A percentile compares a stretch with the other conserved stretches of the same genome.
These are phyloP conservation scores for Xestia xanthographa DNA, from an alignment of 2,888 invertebrate species.

Conservation along the genomic window DNA sequence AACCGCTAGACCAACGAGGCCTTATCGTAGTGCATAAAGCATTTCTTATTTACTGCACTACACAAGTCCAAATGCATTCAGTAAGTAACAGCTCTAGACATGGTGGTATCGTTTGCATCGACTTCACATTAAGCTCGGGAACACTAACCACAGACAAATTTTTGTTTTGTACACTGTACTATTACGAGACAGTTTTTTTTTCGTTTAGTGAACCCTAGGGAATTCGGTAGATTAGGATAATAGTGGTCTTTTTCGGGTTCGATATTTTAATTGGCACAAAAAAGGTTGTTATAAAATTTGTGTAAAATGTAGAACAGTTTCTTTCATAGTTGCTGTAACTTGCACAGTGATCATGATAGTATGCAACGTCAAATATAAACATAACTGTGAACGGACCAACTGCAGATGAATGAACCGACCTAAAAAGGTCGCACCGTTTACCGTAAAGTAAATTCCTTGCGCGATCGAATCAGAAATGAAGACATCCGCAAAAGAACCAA, in stretches of 20 bases:
- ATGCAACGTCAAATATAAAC: no score
- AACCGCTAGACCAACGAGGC: no score
- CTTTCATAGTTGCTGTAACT: no score
- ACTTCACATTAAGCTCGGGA: conserved; percentile 25
- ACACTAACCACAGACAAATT: conserved; percentile 20
- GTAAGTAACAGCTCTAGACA: conserved; percentile 24
- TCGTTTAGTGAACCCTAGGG: background rate
- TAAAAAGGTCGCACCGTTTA: no score
- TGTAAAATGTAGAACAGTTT: no score
- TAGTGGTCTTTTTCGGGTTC: background rate
- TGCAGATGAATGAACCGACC: no score
- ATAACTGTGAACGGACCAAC: no score
- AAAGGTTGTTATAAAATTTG: background rate
- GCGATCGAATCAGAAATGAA: no score
- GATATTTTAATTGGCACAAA: background rate
- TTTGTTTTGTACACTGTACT: conserved; percentile 22
- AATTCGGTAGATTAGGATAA: background rate
- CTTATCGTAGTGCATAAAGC: background rate
- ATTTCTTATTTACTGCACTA: no score
- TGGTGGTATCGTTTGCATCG: conserved; percentile 29
- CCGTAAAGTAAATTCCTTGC: no score
- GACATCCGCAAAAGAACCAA: no score
- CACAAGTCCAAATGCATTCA: background rate
- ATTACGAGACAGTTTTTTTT: background rate
- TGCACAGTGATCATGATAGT: no score